Conservation (phyloP, 2,113 vertebrate genomes). For the Oncorhynchus masou region DNA sequence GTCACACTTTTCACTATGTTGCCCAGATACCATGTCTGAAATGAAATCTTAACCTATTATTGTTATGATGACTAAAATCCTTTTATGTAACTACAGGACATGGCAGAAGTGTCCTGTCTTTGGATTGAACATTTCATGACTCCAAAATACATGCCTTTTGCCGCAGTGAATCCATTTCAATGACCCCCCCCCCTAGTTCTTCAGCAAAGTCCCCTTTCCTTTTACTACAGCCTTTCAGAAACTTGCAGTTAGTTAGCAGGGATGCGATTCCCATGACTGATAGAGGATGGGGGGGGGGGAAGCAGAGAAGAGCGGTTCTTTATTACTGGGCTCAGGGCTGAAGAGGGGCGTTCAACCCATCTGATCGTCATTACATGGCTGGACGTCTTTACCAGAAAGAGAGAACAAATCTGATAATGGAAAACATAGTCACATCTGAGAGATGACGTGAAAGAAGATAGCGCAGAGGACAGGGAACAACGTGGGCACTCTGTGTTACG, state of each 20-base stretch:
- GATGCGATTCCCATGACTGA: constrained; percentile 9
- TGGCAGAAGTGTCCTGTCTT: no score
- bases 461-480: background rate
- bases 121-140: no score
- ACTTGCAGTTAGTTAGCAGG: background rate
- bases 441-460: no score
- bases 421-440: constrained; percentile 1
- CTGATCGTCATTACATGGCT: constrained; percentile 35
- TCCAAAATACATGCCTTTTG: no score
- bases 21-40: no score
- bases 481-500: background rate
- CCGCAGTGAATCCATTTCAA: no score
- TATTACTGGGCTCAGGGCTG: constrained; percentile 26
- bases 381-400: background rate
- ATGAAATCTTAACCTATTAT: no score
- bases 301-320: constrained; percentile 6
- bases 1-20: no score
- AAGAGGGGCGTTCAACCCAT: constrained; percentile 16
- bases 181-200: no score
- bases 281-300: background rate
- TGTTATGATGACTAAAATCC: no score
- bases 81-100: no score
- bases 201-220: background rate
- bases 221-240: background rate
- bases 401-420: constrained; percentile 1